Percentiles rank a stretch among this genome's conserved stretches.
These are phyloP conservation scores for Masnerella sp. DNA, from an alignment of 2,888 invertebrate genomes.

Conservation along the genomic window DNA sequence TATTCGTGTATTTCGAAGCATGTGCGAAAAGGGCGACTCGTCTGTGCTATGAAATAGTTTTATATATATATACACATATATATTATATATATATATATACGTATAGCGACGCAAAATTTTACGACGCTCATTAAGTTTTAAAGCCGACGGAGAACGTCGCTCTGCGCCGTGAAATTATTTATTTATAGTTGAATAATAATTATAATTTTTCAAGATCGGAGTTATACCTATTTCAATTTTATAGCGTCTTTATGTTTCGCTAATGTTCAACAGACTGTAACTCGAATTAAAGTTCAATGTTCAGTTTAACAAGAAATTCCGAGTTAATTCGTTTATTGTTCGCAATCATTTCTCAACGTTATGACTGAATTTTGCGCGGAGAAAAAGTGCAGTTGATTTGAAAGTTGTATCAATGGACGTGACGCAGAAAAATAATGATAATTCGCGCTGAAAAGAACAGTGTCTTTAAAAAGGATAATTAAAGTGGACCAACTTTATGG, in stretches of 20 bases:
- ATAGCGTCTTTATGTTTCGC: too few species aligned
- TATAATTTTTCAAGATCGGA: too few species aligned
- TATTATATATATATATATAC: slow-evolving; percentile 19
- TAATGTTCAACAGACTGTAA: too few species aligned
- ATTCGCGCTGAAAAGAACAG: background rate
- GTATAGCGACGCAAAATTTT: slow-evolving; percentile 47
- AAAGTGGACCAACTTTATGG: slow-evolving; percentile 37
- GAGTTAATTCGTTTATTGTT: too few species aligned
- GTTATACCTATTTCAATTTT: too few species aligned
- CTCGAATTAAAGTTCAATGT: too few species aligned
- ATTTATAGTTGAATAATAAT: slow-evolving; percentile 12
- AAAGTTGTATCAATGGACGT: background rate
- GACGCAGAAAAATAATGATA: background rate
- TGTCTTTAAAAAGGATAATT: slow-evolving; percentile 29
- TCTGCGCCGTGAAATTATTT: slow-evolving; percentile 22
- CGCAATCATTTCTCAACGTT: too few species aligned
- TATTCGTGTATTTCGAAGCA: slow-evolving; percentile 43
- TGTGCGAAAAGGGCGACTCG: slow-evolving; percentile 49
- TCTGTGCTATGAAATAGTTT: slow-evolving; percentile 47
- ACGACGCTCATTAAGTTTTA: slow-evolving; percentile 52
- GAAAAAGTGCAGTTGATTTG: slow-evolving; percentile 12
- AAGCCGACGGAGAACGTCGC: slow-evolving; percentile 36
- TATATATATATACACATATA: slow-evolving; percentile 17
- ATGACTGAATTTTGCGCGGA: too few species aligned
- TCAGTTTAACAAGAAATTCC: too few species aligned